Evolutionary conservation across 2,888 invertebrate species (phyloP).

Genomic region (Sabatieria punctata): DNA sequence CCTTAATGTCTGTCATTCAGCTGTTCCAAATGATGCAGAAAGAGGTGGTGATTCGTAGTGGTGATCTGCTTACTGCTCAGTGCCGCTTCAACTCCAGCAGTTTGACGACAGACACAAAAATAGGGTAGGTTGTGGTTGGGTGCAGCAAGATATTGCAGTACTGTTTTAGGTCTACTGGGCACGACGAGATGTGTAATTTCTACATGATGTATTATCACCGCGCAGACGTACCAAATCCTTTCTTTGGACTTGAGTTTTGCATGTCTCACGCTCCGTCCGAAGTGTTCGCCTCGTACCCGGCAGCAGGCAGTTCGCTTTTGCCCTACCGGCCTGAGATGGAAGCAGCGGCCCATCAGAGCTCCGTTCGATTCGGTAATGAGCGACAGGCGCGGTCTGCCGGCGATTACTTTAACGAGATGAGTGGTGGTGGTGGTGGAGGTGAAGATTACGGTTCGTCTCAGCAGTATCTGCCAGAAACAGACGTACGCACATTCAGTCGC

Average conservation of each 20-base stretch:
- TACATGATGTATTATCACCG: slow-evolving; percentile 40
- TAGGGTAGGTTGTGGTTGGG: slow-evolving; percentile 34
- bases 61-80: slow-evolving; percentile 40
- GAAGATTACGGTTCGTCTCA: no score
- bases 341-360: slow-evolving; percentile 31
- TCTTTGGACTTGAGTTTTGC: slow-evolving; percentile 31
- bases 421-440: no score
- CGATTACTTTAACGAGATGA: no score
- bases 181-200: slow-evolving; percentile 41
- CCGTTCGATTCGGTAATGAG: slow-evolving; percentile 9
- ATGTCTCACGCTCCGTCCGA: no score
- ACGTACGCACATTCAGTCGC: no score
- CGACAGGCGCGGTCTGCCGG: no score
- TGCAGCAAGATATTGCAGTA: no score
- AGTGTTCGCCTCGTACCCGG: slow-evolving; percentile 17
- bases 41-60: slow-evolving; percentile 33
- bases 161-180: slow-evolving; percentile 32
- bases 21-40: slow-evolving; percentile 41
- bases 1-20: no score
- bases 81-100: slow-evolving; percentile 41
- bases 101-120: slow-evolving; percentile 30
- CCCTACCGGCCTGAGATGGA: slow-evolving; percentile 39
- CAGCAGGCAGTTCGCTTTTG: slow-evolving; percentile 28
- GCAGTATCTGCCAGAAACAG: no score
- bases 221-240: slow-evolving; percentile 23